phyloP scores from a whole-genome alignment of 2,888 invertebrate genomes.

The Dicycla oo region DNA sequence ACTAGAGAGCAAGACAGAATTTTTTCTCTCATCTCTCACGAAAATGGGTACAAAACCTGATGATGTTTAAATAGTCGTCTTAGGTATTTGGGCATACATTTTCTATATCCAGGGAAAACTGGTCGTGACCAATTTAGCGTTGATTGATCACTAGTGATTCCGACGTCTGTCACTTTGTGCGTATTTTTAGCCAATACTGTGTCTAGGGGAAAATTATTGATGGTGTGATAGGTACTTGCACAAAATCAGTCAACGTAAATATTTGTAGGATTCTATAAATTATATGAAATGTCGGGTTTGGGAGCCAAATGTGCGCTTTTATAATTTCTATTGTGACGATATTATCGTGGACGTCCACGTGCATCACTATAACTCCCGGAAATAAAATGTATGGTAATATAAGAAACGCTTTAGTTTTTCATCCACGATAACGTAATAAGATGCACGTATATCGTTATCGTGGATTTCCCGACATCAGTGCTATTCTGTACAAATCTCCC shows the following conservation, averaged over 20 bases:
- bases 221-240: not conserved
- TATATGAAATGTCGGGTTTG: not conserved
- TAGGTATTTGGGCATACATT: conserved; percentile 48
- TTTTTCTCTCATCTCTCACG: not conserved
- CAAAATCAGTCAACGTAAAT: not conserved
- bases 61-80: conserved; percentile 44
- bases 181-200: conserved; percentile 43
- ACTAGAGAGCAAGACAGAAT: too few relatives aligned
- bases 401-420: not conserved
- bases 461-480: too few relatives aligned
- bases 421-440: too few relatives aligned
- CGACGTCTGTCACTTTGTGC: conserved; percentile 14
- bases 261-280: not conserved
- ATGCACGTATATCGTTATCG: too few relatives aligned
- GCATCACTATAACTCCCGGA: not conserved
- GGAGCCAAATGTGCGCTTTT: not conserved
- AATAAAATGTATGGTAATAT: not conserved
- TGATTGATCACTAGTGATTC: conserved; percentile 46
- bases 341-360: too few relatives aligned
- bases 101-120: conserved; percentile 50
- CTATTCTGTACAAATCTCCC: too few relatives aligned
- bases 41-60: conserved; percentile 15
- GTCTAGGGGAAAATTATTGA: not conserved
- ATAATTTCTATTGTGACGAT: too few relatives aligned
- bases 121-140: conserved; percentile 35